Evolutionary conservation across 2,113 vertebrate genomes (phyloP).

Genomic region (Ctenodactylus gundi): DNA sequence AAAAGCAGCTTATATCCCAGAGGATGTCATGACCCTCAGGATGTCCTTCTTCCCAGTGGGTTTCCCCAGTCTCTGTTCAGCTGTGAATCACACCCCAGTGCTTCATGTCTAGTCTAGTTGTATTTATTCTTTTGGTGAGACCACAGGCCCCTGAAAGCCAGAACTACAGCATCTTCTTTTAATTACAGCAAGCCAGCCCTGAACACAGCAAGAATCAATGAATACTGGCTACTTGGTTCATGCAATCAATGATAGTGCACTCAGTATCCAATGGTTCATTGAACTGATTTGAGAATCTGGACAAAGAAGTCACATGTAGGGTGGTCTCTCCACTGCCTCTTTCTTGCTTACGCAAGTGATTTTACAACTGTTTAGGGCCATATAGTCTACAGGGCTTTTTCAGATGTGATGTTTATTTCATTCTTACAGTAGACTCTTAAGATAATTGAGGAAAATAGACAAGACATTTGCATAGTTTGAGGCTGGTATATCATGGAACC

Average conservation of each 20-base stretch:
- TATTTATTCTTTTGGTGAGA: background rate
- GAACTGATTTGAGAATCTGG: background rate
- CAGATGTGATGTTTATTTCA: background rate
- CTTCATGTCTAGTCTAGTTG: background rate
- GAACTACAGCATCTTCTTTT: background rate
- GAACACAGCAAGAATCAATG: background rate
- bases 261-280: background rate
- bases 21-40: background rate
- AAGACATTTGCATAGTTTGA: background rate
- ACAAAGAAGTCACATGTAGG: background rate
- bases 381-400: background rate
- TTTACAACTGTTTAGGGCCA: background rate
- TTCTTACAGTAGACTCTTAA: background rate
- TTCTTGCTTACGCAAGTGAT: background rate
- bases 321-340: background rate
- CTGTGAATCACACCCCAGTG: background rate
- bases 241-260: background rate
- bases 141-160: background rate
- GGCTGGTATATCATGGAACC: background rate
- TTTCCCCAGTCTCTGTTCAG: background rate
- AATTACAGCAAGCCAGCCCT: background rate
- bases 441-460: background rate
- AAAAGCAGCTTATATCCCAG: background rate
- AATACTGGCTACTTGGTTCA: background rate
- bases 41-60: background rate